Evolutionary conservation across 2,888 invertebrate species (phyloP), one percentile per base, ranked within the genome.

Genomic region (Ellobium chinense): DNA sequence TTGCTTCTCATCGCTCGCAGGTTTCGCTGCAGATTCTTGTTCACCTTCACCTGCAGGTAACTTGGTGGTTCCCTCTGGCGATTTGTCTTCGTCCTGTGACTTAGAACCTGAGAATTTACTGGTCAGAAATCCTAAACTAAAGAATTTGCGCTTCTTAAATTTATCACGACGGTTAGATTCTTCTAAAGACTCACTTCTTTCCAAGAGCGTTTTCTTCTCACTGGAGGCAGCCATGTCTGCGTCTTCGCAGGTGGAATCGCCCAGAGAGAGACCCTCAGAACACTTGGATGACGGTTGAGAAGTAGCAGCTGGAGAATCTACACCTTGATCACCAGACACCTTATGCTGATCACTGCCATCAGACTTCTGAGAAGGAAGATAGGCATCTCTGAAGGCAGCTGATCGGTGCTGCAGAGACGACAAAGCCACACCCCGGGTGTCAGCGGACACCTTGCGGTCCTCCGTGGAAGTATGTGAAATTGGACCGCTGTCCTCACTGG

Each of bases 111-210:
- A 36, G 37, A 21, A 14, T n/a, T 63, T 63, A 66, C 18, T 46
- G 46, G 9, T n/a, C 60, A 21, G 21, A 7, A 70, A 70, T 24
- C 70, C 46, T 18, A 70, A 24, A 46, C 54, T 70, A 54, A 70
- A 54, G 46, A 70, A 70, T 36, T 36, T 31, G n/a, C 27, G 34
- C 12, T n/a, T 36, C 21, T 54, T 39, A 5, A 70, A 70, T 21
- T 54, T 54, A 21, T 70, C 46, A 2, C 54, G 39, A 4, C 3
- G 24, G 7, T 36, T 46, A n/a, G 24, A 24, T 2, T 36, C 24
- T 1, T 70, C 70, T 46, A 70, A n/a, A 5, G 70, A 70, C 54
- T 70, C 70, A 54, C 70, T 70, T 39, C 70, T 39, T 24, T 9
- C 29, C 24, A 54, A 39, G 2, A 54, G 27, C n/a, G 39, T 29